These are phyloP conservation scores for Leucania comma DNA, from an alignment of 2,888 invertebrate genomes.

Conservation along the genomic window DNA sequence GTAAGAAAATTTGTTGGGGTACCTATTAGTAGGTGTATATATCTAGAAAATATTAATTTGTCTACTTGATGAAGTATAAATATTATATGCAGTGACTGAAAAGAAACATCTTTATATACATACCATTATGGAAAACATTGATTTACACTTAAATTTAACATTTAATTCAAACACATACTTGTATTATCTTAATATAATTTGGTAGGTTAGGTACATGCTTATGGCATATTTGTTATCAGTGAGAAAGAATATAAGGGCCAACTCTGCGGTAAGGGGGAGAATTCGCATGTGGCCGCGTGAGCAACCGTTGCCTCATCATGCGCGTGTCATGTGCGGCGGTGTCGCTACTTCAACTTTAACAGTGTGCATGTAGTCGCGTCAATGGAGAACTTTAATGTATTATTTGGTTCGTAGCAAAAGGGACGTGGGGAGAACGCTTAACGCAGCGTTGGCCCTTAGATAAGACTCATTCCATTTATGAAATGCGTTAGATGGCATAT, in stretches of 20 bases:
- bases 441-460: no score
- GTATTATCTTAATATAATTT: slow-evolving; percentile 9
- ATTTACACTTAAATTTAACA: not conserved
- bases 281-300: no score
- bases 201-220: not conserved
- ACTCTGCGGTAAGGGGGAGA: no score
- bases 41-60: not conserved
- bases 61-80: not conserved
- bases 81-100: not conserved
- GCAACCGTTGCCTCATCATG: no score
- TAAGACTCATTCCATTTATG: not conserved
- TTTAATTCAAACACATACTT: slow-evolving; percentile 5
- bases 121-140: slow-evolving; percentile 8
- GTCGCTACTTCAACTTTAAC: no score
- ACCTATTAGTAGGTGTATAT: not conserved
- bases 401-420: no score
- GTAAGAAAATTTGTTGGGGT: not conserved
- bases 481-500: not conserved
- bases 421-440: no score
- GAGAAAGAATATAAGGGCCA: not conserved
- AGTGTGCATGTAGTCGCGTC: no score
- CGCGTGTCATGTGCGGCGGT: no score
- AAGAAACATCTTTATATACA: not conserved
- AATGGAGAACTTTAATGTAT: no score
- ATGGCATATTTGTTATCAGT: not conserved